Conservation (phyloP, 2,888 invertebrate species). For the Dryobotodes eremita region DNA sequence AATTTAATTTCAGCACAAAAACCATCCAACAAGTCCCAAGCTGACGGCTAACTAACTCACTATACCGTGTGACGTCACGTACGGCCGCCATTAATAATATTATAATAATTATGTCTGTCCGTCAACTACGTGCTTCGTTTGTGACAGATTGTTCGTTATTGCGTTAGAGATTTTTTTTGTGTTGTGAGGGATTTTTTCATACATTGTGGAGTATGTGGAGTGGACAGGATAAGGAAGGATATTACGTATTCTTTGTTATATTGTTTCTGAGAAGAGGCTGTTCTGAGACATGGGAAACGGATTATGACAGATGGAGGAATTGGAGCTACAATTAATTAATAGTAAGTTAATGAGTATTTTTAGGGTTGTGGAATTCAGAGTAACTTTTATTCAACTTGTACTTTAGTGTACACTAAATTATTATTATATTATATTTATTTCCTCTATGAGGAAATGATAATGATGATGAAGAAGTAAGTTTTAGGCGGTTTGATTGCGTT, state of each 20-base stretch:
- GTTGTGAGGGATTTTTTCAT: slow-evolving; percentile 14
- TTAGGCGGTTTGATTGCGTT: no score
- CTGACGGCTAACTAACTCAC: slow-evolving; percentile 33
- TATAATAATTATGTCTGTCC: slow-evolving; percentile 61
- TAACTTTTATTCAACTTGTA: no score
- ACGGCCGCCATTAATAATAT: slow-evolving; percentile 52
- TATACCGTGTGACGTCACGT: slow-evolving; percentile 58
- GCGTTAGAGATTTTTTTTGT: slow-evolving; percentile 36
- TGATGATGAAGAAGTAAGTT: no score
- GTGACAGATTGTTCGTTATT: slow-evolving; percentile 51
- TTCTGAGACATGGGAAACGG: neutral
- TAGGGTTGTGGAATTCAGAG: no score
- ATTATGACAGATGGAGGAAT: slow-evolving; percentile 3
- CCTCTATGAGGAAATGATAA: no score
- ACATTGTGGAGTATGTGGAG: slow-evolving; percentile 26
- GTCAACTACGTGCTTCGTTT: slow-evolving; percentile 51
- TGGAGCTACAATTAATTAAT: neutral
- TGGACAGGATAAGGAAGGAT: slow-evolving; percentile 31
- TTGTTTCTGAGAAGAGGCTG: neutral
- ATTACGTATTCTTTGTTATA: slow-evolving; percentile 28
- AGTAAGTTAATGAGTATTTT: neutral
- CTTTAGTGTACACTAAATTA: no score
- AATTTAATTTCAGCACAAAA: slow-evolving; percentile 6
- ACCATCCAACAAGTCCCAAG: slow-evolving; percentile 6
- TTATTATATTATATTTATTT: no score